Evolutionary conservation across 2,888 invertebrate species (phyloP).

Genomic region (Phragmatobia fuliginosa): DNA sequence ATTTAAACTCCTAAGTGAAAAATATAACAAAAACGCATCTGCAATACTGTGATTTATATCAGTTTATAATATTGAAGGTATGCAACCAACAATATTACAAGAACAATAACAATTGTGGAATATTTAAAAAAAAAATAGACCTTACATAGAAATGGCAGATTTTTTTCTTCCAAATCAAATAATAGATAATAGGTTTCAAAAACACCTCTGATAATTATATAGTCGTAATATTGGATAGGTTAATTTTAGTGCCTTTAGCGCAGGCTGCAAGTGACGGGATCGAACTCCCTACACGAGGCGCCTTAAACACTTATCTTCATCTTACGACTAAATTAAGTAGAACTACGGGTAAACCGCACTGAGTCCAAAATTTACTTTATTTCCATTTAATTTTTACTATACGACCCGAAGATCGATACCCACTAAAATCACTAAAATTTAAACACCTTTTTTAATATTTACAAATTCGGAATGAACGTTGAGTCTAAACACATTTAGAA

Average conservation of each 20-base stretch:
- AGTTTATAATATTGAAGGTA: conserved; percentile 67
- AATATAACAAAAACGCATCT: conserved; percentile 72
- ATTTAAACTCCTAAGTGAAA: conserved; percentile 73
- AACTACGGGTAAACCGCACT: conserved; percentile 65
- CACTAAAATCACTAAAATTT: conserved; percentile 74
- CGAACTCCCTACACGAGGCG: conserved; percentile 4
- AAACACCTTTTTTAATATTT: conserved; percentile 60
- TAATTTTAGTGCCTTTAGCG: conserved; percentile 57
- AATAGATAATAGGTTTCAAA: conserved; percentile 61
- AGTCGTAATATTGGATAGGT: conserved; percentile 55
- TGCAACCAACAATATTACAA: conserved; percentile 64
- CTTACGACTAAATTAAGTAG: conserved; percentile 73
- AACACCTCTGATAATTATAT: conserved; percentile 57
- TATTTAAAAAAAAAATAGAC: conserved; percentile 72
- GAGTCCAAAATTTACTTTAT: conserved; percentile 58
- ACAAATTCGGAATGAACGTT: conserved; percentile 63
- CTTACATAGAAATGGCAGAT: conserved; percentile 70
- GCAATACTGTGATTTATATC: conserved; percentile 69
- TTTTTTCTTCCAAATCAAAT: conserved; percentile 59
- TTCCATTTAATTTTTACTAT: conserved; percentile 72
- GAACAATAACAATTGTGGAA: conserved; percentile 77
- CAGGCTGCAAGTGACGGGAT: conserved; percentile 24
- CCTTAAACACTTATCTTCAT: conserved; percentile 60
- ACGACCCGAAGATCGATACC: conserved; percentile 57
- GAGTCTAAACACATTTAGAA: conserved; percentile 38